Conservation (phyloP, 2,113 vertebrate genomes). For the Macaca mulatta region DNA sequence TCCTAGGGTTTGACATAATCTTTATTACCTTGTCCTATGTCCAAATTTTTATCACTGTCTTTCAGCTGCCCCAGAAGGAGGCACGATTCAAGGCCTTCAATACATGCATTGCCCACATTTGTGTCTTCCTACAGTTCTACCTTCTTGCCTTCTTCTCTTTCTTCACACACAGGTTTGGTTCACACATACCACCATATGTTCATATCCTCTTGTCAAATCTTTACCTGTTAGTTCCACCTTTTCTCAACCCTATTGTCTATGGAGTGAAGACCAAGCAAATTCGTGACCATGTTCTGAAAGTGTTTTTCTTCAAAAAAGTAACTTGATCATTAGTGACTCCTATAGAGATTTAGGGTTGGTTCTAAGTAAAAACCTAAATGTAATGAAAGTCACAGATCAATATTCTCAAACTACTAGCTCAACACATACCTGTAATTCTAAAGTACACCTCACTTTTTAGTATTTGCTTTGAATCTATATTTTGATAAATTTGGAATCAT, state of each 20-base stretch:
- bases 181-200: conserved; percentile 22
- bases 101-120: conserved; percentile 67
- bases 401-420: neutral
- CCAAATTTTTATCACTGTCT: conserved; percentile 56
- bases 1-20: conserved; percentile 60
- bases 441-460: neutral
- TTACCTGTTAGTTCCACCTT: conserved; percentile 60
- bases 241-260: conserved; percentile 71
- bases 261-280: conserved; percentile 72
- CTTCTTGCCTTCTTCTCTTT: conserved; percentile 62
- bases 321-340: neutral
- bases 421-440: neutral
- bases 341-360: neutral
- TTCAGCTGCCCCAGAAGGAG: conserved; percentile 52
- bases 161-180: conserved; percentile 67
- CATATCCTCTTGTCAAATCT: conserved; percentile 64
- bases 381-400: neutral
- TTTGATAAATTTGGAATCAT: neutral
- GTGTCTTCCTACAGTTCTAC: conserved; percentile 65
- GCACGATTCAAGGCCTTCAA: conserved; percentile 64
- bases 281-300: neutral
- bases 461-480: neutral
- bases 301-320: neutral
- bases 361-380: neutral
- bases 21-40: conserved; percentile 61